Conservation (phyloP, 2,797 vertebrate genomes). For the Buceros bicornis region DNA sequence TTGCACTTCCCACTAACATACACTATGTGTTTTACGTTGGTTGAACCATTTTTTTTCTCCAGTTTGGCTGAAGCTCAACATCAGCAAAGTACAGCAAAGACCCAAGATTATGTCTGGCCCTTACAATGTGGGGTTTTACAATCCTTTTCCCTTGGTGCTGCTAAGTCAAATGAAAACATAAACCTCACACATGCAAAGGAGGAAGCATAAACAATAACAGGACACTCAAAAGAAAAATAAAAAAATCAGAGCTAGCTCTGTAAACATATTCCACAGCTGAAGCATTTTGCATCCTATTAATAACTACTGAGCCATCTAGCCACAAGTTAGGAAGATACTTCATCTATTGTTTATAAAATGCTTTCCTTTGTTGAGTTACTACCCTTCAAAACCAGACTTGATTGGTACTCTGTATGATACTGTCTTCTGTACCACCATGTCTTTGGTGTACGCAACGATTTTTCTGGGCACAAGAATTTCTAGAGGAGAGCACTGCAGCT, state of each 20-base stretch:
- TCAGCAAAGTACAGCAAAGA: not conserved
- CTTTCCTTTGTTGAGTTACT: not conserved
- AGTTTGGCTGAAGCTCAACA: not conserved
- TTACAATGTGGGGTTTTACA: not conserved
- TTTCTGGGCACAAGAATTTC: not conserved
- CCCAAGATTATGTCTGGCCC: not conserved
- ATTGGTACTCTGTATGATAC: not conserved
- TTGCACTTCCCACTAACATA: not conserved
- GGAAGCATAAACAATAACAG: slow-evolving; percentile 12
- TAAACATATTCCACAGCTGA: not conserved
- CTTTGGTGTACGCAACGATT: not conserved
- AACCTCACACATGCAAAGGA: not conserved
- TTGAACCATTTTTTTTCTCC: not conserved
- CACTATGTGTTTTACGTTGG: not conserved
- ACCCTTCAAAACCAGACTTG: not conserved
- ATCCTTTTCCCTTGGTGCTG: not conserved
- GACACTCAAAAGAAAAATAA: not conserved
- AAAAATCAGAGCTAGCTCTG: not conserved
- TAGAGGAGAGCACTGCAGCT: not conserved
- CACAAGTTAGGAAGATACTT: not conserved
- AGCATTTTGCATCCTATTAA: not conserved
- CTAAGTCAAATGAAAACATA: not conserved
- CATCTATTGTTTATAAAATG: not conserved
- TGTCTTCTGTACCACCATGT: not conserved
- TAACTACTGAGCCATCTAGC: not conserved